phyloP scores from a whole-genome alignment of 2,113 vertebrate genomes.

The Rhinolophus ferrumequinum region DNA sequence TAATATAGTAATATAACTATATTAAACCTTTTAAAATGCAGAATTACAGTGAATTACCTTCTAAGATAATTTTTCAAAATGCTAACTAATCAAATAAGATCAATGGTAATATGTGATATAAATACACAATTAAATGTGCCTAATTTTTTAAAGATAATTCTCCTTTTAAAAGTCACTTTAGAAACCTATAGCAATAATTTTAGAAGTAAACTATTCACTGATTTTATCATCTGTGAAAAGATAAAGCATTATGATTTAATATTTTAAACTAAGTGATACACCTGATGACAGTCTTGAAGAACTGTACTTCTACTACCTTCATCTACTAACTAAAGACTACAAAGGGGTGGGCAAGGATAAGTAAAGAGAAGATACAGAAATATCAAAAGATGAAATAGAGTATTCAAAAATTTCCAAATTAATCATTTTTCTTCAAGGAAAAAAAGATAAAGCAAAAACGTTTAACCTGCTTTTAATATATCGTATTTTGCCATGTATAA shows the following conservation, averaged over 20 bases:
- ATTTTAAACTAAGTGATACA: not conserved
- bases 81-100: constrained; percentile 6
- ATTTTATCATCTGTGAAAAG: constrained; percentile 37
- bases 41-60: constrained; percentile 28
- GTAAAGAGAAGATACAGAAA: not conserved
- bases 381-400: constrained; percentile 38
- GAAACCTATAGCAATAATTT: not conserved
- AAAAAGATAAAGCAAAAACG: not conserved
- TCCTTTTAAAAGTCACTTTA: constrained; percentile 7
- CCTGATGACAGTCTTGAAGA: not conserved
- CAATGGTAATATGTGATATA: not conserved
- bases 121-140: not conserved
- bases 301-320: not conserved
- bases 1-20: not conserved
- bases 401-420: constrained; percentile 10
- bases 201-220: not conserved
- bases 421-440: not conserved
- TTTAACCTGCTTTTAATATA: not conserved
- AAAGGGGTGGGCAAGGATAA: not conserved
- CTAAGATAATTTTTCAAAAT: constrained; percentile 54
- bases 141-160: not conserved
- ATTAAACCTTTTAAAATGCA: not conserved
- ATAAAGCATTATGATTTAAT: not conserved
- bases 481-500: too few relatives aligned
- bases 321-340: not conserved